Evolutionary conservation across 2,888 invertebrate genomes (phyloP), one percentile per base, ranked within the genome.

Genomic region (Slavum lentiscoides): DNA sequence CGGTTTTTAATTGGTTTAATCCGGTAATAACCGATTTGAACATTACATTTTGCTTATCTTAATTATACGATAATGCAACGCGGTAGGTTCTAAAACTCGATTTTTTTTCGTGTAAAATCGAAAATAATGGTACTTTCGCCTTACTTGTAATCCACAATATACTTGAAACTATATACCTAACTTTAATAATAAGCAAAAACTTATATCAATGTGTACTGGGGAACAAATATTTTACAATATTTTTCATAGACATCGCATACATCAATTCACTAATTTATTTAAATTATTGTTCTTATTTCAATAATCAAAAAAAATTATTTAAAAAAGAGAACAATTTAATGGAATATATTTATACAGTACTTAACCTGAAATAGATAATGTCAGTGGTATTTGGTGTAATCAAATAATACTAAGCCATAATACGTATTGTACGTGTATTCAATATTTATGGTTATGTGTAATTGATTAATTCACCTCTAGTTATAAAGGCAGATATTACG

Each of bases 61-160:
- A 75, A 75, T 43, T n/a, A 74, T 11, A 13, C 30, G 30, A 21
- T 39, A 23, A 53, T 4, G 49, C n/a, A 49, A 49, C 23, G 19
- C 43, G 13, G 23, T 11, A 2, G 1, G 67, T 23, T 58, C 11
- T 23, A 58, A 43, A 75, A 75, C 67, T 39, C 13, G 11, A 43
- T 39, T 39, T 75, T 75, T 75, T 75, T 75, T 75, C 4, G 67
- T 23, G 43, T 43, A 43, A 75, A 67, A 67, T 58, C 67, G 19
- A 67, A 75, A 75, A 67, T 67, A 75, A 75, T 75, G 67, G 75
- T 67, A 59, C 58, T 67, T 67, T 74, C 39, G 23, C 58, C 67
- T 74, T 21, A 66, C 55, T 0, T 30, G 4, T 30, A 58, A 67
- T 67, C 19, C 43, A n/a, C 39, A 43, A 43, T 67, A 58, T 19